Evolutionary conservation across 1,140 invertebrate genomes (phyloP), one percentile per base, ranked within the genome.

Genomic region (Drosophila arawakana): DNA sequence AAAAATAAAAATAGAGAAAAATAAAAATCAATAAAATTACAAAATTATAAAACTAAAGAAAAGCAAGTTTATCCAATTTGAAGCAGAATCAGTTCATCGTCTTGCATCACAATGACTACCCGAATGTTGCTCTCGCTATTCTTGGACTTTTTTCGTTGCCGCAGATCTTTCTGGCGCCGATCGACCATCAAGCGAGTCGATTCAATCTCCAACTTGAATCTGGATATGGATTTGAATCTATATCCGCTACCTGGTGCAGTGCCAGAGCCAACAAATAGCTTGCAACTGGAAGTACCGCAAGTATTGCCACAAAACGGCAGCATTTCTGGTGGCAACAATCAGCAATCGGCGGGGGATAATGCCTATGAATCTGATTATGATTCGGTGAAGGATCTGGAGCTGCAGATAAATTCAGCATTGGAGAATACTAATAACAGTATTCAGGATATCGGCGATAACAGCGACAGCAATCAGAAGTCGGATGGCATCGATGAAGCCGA

Each of bases 71-170:
- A 2, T 25, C 3, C 11, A 0, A n/a, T n/a, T 61, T 54, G 13
- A 21, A 21, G 18, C 18, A 2, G 18, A 21, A 21, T 69, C 49
- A 73, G 65, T 73, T 10, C 21, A 21, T 21, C 25, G 21, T 55
- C 35, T 39, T 11, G 41, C 55, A n/a, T 41, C 7, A 21, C 30
- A 59, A 78, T 75, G 73, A 50, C 66, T 18, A 49, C 10, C 41
- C 13, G 54, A 39, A 68, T 88, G 76, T 63, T 88, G 43, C 21
- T 88, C 34, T 57, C 67, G 3, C 55, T 80, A 1, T 25, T 88
- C 7, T 34, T 73, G 52, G 65, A 83, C 11, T 41, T 86, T 2
- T 73, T 88, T 7, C 61, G 54, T 2, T 83, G 83, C 15, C 59
- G 62, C 10, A 52, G 66, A 7, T 44, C 55, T 3, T 25, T 68